Base-by-base conservation (phyloP, 2,113 vertebrate species). In the Colossoma macropomum region DNA sequence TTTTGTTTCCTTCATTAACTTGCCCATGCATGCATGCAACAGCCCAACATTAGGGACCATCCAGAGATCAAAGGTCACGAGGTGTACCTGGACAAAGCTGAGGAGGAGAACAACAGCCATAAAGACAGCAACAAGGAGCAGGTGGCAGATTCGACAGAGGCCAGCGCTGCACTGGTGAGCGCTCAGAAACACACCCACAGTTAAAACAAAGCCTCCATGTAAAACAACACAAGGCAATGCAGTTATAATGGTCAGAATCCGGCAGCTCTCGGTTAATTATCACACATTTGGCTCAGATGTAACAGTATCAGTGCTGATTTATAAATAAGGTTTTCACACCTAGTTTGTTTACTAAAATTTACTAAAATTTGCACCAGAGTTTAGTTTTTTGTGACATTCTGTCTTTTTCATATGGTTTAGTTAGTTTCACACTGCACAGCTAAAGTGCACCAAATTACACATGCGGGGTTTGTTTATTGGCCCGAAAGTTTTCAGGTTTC, bases 1-100 rank as follows among this genome's bases (percentile, higher is more conserved):
- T 93, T 94, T 92, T 89, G 90, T 94, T 92, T 95, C 93, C 95
- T 91, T 96, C 96, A 97, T 97, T 96, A 96, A 96, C 95, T 95
- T 95, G 93, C 95, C 96, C 96, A 96, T 95, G 93, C 94, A 92
- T 92, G 93, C 92, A 95, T 96, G 93, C 95, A 98, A 96, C 96
- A 97, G 87, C 91, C 96, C 93, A 96, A 98, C 94, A 97, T 94
- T 95, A 98, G 97, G 95, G 96, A 96, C 86, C 91, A 94, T 88
- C 90, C 91, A 86, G 94, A 94, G 84, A 87, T 91, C 78, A 91
- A 91, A 90, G 92, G 89, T 91, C 88, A 94, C 88, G 91, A 91
- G 86, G 89, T 90, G 78, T 89, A 91, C 90, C 85, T 78, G 81
- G 90, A 89, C 85, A 88, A 91, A 87, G 90, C 89, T 23, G 95